A percentile compares a stretch with the other conserved stretches of the same genome.
Conservation (phyloP, 2,888 invertebrate genomes). For the Melinaea marsaeus region DNA sequence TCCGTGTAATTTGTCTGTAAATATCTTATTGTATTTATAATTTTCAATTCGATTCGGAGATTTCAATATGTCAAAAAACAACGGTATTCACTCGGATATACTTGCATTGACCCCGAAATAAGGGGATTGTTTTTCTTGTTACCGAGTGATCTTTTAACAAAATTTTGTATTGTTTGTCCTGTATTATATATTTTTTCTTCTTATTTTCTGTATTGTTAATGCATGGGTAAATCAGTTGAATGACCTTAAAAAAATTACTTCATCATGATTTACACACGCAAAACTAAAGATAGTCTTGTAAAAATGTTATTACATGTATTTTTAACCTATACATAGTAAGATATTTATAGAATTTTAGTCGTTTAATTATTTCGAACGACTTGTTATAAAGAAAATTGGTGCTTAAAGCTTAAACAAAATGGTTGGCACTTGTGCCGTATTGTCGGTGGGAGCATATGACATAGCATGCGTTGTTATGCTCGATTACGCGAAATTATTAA, state of each 20-base stretch:
- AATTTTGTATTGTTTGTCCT: not conserved
- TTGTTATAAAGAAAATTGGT: constrained; percentile 79
- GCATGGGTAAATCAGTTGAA: not conserved
- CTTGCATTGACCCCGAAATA: not conserved
- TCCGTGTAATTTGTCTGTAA: constrained; percentile 62
- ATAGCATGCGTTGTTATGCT: constrained; percentile 77
- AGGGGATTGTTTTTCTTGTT: no score
- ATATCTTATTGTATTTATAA: constrained; percentile 68
- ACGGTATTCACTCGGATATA: not conserved
- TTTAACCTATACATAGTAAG: constrained; percentile 78
- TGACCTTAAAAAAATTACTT: constrained; percentile 21
- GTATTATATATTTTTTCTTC: constrained; percentile 31
- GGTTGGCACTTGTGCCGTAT: constrained; percentile 65
- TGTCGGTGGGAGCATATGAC: constrained; percentile 74
- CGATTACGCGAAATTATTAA: constrained; percentile 50
- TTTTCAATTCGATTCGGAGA: constrained; percentile 47
- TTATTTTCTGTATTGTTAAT: constrained; percentile 44
- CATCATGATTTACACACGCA: constrained; percentile 39
- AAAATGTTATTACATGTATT: constrained; percentile 78
- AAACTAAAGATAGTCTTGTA: constrained; percentile 75
- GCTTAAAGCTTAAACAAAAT: constrained; percentile 76
- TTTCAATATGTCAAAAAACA: constrained; percentile 28
- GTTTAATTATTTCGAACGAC: constrained; percentile 79
- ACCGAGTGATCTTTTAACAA: not conserved
- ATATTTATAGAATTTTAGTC: constrained; percentile 78